These are phyloP conservation scores for Rhineura floridana DNA, from an alignment of 2,113 vertebrate species.

Conservation along the genomic window DNA sequence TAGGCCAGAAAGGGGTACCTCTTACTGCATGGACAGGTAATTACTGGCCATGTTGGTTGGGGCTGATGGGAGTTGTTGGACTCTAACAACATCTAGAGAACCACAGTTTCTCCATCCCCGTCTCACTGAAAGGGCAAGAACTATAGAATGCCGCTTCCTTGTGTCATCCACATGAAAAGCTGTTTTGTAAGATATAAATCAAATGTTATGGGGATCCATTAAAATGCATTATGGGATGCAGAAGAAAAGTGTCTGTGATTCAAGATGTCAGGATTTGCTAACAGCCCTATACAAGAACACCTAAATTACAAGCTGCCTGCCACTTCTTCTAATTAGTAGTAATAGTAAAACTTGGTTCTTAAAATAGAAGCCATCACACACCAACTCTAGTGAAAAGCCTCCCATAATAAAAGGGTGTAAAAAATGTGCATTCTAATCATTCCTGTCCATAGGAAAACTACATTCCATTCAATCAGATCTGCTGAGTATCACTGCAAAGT, in stretches of 20 bases:
- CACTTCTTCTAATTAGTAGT: conserved; percentile 10
- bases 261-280: not conserved
- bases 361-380: conserved; percentile 3
- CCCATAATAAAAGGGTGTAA: conserved; percentile 6
- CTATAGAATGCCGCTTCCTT: not conserved
- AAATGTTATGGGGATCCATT: not conserved
- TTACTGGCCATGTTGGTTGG: no score
- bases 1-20: no score
- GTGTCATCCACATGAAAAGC: not conserved
- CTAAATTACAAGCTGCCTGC: not conserved
- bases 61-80: no score
- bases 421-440: conserved; percentile 34
- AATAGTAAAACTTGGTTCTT: conserved; percentile 1
- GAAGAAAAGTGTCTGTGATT: not conserved
- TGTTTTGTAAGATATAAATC: not conserved
- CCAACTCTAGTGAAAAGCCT: not conserved
- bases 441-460: conserved; percentile 8
- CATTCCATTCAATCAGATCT: conserved; percentile 18
- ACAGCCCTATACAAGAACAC: not conserved
- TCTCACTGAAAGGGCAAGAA: not conserved
- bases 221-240: not conserved
- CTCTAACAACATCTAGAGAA: no score
- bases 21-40: no score
- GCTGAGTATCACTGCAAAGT: conserved; percentile 19
- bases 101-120: no score